A percentile compares a stretch with the other conserved stretches of the same genome.
phyloP scores from a whole-genome alignment of 2,113 vertebrate genomes.

The Prolemur simus region DNA sequence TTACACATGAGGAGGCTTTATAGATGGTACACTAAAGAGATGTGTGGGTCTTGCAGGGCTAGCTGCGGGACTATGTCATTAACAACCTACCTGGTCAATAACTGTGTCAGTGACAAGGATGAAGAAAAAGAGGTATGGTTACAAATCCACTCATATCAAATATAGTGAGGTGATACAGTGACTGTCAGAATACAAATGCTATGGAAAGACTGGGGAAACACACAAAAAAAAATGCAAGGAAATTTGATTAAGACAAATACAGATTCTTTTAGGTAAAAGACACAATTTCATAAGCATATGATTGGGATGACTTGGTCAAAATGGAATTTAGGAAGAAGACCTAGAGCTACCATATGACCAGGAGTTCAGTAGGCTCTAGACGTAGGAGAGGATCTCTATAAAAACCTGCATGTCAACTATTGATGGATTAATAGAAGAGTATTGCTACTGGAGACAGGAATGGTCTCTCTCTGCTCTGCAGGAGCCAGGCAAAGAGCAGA shows the following conservation, averaged over 20 bases:
- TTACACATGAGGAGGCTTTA: background rate
- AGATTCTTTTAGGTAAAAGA: background rate
- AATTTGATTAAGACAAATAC: background rate
- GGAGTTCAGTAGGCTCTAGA: background rate
- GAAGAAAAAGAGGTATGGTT: background rate
- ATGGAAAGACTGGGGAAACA: background rate
- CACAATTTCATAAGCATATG: background rate
- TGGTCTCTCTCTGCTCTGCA: background rate
- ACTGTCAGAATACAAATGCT: background rate
- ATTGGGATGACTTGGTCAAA: background rate
- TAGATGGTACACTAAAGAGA: background rate
- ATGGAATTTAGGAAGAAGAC: background rate
- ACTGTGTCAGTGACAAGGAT: background rate
- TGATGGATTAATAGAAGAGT: background rate
- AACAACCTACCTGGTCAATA: background rate
- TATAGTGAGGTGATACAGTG: background rate
- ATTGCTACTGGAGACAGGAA: background rate
- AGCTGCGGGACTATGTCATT: background rate
- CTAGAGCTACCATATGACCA: background rate
- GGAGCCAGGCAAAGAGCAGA: background rate
- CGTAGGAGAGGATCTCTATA: background rate
- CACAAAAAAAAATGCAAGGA: background rate
- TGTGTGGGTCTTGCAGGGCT: background rate
- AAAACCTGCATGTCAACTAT: background rate
- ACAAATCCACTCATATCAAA: background rate